Evolutionary conservation across 2,113 vertebrate genomes (phyloP), one percentile per base, ranked within the genome.

Genomic region (Danionella cerebrum): DNA sequence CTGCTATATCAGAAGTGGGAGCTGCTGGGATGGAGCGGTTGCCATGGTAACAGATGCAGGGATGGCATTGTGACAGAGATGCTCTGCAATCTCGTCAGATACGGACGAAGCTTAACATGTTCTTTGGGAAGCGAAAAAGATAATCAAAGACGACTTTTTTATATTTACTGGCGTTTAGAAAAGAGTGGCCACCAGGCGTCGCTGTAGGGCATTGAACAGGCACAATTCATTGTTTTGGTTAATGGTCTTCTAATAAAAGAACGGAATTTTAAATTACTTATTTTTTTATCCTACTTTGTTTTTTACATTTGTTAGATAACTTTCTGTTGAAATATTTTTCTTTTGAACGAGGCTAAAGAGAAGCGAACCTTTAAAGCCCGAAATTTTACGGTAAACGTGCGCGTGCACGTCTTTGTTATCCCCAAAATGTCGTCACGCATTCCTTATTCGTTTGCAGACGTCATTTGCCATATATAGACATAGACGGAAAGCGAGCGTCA

Each of bases 391-490:
- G 65, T 69, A 65, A 70, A 45, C 24, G 14, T 6, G 39, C 13
- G 10, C 9, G 27, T 25, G 45, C 36, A 11, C 6, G 41, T 33
- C 12, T 45, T 22, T 36, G 22, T 69, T 44, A 67, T 53, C 63
- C 25, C 41, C 16, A 7, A 2, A 33, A 8, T 47, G 50, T 29
- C 78, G 72, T 76, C 78, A 76, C n/a, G 11, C 44, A 47, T 3
- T 25, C 67, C 5, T 6, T 2, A 36, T 10, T 14, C 1, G 33
- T 5, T 1, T 70, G n/a, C n/a, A n/a, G 68, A 79, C 77, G 73
- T 79, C 25, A 59, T 41, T 67, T 7, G 72, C 74, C 67, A 33
- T 70, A 78, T 74, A 60, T 55, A 70, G 70, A 57, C 48, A 35
- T 52, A 29, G 31, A 47, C 63, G 71, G 69, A 67, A 72, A 6